Evolutionary conservation across 2,113 vertebrate species (phyloP).

Genomic region (Lipotes vexillifer): DNA sequence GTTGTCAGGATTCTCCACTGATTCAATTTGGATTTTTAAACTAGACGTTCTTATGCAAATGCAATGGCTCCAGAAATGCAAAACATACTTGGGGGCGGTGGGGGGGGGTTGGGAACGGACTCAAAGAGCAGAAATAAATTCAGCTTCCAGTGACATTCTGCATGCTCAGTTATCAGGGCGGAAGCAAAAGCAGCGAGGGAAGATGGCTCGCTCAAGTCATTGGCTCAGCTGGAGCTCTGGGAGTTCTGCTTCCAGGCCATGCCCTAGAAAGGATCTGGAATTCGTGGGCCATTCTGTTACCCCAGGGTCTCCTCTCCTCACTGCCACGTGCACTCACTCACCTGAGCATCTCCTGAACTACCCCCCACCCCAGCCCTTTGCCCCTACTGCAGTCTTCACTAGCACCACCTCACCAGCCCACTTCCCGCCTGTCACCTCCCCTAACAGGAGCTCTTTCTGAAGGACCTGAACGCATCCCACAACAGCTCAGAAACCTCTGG

Average conservation of each 20-base stretch:
- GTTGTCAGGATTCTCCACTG: constrained; percentile 18
- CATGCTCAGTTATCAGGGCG: neutral
- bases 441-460: neutral
- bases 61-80: neutral
- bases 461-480: neutral
- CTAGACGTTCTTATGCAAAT: neutral
- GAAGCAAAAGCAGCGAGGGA: neutral
- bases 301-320: neutral
- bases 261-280: neutral
- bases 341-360: neutral
- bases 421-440: neutral
- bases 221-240: neutral
- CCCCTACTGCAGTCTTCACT: neutral
- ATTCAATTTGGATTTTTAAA: constrained; percentile 21
- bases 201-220: neutral
- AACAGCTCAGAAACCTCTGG: neutral
- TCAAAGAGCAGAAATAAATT: neutral
- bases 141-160: neutral
- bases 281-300: neutral
- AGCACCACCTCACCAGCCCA: neutral
- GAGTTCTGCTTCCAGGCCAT: neutral
- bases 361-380: neutral
- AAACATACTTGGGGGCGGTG: neutral
- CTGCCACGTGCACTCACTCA: neutral
- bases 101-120: neutral